Base-by-base conservation (phyloP, 2,113 vertebrate genomes). In the Tinamus guttatus region DNA sequence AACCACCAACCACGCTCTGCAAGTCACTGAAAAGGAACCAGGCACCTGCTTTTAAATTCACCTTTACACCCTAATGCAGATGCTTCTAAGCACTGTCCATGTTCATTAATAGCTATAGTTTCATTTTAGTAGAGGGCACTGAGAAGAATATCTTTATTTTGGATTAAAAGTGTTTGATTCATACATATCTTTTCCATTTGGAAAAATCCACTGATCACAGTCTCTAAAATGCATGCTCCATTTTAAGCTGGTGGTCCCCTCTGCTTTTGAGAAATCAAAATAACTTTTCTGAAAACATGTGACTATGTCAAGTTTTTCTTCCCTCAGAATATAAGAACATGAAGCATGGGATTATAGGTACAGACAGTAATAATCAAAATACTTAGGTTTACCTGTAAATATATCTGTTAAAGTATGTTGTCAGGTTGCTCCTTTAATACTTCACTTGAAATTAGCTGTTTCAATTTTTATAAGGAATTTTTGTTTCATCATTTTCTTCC, bases 21-120 rank as follows among this genome's bases (percentile, higher is more conserved):
- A 73, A 11, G 34, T 90, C 59, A 17, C 60, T 87, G 95, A 90
- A 89, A 90, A 96, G 52, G 6, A 60, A 63, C 77, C 80, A 94
- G 90, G 58, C 49, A 62, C 65, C 34, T 25, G 27, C 56, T 49
- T 62, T 91, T 80, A 45, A 71, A 91, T 85, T 76, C 43, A 81
- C 51, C 76, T 88, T 94, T 75, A 32, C 67, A 43, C 34, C 21
- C 40, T 83, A 20, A 81, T 81, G 77, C 49, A 85, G 68, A 64
- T 91, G 81, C 73, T 73, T 73, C 41, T 70, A 68, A 70, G 34
- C 22, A 24, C n/a, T 81, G 28, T 36, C 56, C 17, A 22, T 28
- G 6, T 6, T 73, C 67, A 52, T 92, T 79, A 60, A 78, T 49
- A 94, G 24, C 54, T 47, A 30, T 7, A 41, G n/a, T 32, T 59